Percentiles rank a stretch among this genome's conserved stretches.
These are phyloP conservation scores for Colostygia pectinataria DNA, from an alignment of 2,888 invertebrate species.

Conservation along the genomic window DNA sequence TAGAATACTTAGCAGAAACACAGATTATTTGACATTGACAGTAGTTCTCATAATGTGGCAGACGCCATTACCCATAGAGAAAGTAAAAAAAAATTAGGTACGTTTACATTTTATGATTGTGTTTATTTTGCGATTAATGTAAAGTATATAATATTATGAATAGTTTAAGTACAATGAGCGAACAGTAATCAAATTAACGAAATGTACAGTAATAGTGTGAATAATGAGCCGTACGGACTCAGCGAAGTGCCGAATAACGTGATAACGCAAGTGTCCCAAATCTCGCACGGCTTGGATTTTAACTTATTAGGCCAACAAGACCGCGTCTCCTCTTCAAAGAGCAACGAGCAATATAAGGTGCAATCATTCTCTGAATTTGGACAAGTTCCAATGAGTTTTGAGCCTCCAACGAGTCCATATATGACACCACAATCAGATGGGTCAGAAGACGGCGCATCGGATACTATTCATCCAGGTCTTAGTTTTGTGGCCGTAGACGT, in stretches of 20 bases:
- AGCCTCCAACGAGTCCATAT: constrained; percentile 8
- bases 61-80: no score
- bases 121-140: constrained; percentile 8
- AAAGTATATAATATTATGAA: not conserved
- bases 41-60: no score
- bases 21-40: no score
- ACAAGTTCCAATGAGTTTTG: constrained; percentile 45
- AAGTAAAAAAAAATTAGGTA: no score
- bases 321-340: constrained; percentile 36
- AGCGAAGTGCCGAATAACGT: constrained; percentile 62
- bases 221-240: constrained; percentile 65
- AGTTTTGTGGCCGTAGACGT: constrained; percentile 20
- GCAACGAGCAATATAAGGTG: constrained; percentile 50
- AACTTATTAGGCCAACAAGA: constrained; percentile 58
- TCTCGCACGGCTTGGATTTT: constrained; percentile 52
- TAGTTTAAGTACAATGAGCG: constrained; percentile 1
- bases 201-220: constrained; percentile 74
- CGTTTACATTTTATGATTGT: constrained; percentile 5
- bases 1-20: no score
- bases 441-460: not conserved
- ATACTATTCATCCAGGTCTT: constrained; percentile 13
- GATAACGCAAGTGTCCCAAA: constrained; percentile 46
- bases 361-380: constrained; percentile 55
- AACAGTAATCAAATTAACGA: constrained; percentile 21
- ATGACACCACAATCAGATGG: not conserved